These are phyloP conservation scores for Sakesphorus luctuosus DNA, from an alignment of 2,113 vertebrate genomes.

Conservation along the genomic window DNA sequence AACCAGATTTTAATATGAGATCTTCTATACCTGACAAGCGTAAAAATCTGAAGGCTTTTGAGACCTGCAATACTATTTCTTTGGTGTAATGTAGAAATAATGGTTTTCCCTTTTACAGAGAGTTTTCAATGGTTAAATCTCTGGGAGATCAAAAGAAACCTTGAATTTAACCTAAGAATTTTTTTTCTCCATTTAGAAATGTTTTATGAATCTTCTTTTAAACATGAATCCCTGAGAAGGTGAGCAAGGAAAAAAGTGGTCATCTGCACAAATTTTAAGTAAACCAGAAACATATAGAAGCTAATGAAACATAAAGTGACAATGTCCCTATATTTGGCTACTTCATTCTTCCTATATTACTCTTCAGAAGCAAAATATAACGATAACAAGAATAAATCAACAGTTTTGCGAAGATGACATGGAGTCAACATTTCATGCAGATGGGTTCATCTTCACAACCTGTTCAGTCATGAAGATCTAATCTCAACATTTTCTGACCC, in stretches of 20 bases:
- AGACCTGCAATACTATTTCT: background rate
- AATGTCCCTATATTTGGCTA: background rate
- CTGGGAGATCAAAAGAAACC: conserved; percentile 3
- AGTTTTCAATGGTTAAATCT: background rate
- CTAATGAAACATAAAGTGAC: background rate
- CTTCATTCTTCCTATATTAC: background rate
- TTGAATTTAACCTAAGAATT: background rate
- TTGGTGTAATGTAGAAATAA: background rate
- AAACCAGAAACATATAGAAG: background rate
- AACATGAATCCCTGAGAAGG: background rate
- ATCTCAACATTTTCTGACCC: conserved; percentile 54
- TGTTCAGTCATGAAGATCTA: conserved; percentile 47
- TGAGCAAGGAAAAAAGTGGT: background rate
- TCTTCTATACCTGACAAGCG: background rate
- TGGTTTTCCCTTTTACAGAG: background rate
- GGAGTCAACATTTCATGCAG: conserved; percentile 27
- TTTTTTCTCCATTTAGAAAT: background rate
- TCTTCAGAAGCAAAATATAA: conserved; percentile 7
- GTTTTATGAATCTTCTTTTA: conserved; percentile 11
- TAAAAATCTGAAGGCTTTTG: background rate
- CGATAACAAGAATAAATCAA: conserved; percentile 28
- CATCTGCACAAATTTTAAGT: background rate
- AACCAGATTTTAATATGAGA: background rate
- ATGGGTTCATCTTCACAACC: conserved; percentile 8
- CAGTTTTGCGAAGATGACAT: conserved; percentile 16